Conservation (phyloP, 2,888 invertebrate species). For the Catocala nupta region DNA sequence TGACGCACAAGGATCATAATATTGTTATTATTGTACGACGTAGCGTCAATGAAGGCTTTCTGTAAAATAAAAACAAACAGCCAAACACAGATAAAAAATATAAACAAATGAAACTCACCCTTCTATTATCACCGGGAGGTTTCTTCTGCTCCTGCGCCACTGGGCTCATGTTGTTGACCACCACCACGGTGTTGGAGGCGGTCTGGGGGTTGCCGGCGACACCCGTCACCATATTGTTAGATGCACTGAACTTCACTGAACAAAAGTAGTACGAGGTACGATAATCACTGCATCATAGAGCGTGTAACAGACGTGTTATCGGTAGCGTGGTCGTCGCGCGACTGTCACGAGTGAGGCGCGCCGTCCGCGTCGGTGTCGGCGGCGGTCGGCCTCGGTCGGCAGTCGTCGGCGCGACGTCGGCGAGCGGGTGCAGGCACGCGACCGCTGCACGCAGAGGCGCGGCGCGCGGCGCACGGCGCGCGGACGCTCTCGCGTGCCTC, state of each 20-base stretch:
- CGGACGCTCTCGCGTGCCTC: constrained; percentile 71
- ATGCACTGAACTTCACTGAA: constrained; percentile 52
- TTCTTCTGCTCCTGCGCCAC: constrained; percentile 70
- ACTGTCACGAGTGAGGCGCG: constrained; percentile 64
- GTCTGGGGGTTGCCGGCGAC: constrained; percentile 71
- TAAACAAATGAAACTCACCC: constrained; percentile 65
- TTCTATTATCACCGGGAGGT: constrained; percentile 73
- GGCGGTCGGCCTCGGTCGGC: constrained; percentile 21
- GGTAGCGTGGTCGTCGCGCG: constrained; percentile 73
- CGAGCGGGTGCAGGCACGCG: constrained; percentile 68
- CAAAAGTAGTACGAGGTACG: constrained; percentile 38
- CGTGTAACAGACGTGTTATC: constrained; percentile 50
- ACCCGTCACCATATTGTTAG: constrained; percentile 79
- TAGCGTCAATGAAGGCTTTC: too few relatives aligned
- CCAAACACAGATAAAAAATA: constrained; percentile 21
- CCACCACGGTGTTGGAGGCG: constrained; percentile 59
- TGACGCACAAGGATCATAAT: not conserved
- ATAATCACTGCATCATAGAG: constrained; percentile 63
- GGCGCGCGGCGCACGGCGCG: constrained; percentile 65
- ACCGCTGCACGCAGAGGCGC: constrained; percentile 71
- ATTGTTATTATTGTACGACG: too few relatives aligned
- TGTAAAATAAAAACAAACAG: constrained; percentile 13
- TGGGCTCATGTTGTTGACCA: constrained; percentile 66
- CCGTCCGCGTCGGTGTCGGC: constrained; percentile 12
- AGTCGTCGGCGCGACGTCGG: constrained; percentile 42